Conservation (phyloP, 2,888 invertebrate genomes). For the Brenthis ino region DNA sequence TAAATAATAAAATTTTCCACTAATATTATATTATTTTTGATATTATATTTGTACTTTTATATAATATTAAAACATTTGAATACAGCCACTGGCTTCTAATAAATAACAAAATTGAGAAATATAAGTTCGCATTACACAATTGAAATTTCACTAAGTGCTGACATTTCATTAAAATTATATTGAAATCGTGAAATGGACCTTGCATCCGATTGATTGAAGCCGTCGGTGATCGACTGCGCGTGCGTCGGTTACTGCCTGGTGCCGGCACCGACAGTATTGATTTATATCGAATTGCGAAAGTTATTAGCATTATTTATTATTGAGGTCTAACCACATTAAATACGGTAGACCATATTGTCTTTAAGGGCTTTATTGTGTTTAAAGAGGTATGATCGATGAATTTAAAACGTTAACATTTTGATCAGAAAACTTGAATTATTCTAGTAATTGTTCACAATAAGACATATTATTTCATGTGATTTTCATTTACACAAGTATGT, state of each 20-base stretch:
- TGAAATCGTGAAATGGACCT: slow-evolving; percentile 79
- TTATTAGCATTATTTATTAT: slow-evolving; percentile 38
- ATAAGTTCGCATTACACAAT: slow-evolving; percentile 59
- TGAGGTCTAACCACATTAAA: slow-evolving; percentile 34
- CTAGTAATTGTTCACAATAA: slow-evolving; percentile 8
- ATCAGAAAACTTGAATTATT: not conserved
- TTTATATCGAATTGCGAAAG: slow-evolving; percentile 66
- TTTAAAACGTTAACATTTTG: not conserved
- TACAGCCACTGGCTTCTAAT: not conserved
- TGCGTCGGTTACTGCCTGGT: slow-evolving; percentile 52
- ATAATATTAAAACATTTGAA: not conserved
- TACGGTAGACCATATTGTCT: slow-evolving; percentile 8
- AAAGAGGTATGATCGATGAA: not conserved
- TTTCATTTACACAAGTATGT: slow-evolving; percentile 40
- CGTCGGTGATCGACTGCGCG: slow-evolving; percentile 55
- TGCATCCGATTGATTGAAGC: slow-evolving; percentile 77
- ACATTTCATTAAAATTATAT: slow-evolving; percentile 80
- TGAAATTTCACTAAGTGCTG: slow-evolving; percentile 74
- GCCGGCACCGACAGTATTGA: slow-evolving; percentile 55
- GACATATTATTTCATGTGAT: slow-evolving; percentile 36
- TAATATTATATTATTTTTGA: not conserved
- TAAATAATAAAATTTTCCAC: not conserved
- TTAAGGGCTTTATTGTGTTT: not conserved
- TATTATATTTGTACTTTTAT: not conserved
- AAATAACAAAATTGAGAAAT: slow-evolving; percentile 25